Evolutionary conservation across 2,113 vertebrate genomes (phyloP).

Genomic region (Sakesphorus luctuosus): DNA sequence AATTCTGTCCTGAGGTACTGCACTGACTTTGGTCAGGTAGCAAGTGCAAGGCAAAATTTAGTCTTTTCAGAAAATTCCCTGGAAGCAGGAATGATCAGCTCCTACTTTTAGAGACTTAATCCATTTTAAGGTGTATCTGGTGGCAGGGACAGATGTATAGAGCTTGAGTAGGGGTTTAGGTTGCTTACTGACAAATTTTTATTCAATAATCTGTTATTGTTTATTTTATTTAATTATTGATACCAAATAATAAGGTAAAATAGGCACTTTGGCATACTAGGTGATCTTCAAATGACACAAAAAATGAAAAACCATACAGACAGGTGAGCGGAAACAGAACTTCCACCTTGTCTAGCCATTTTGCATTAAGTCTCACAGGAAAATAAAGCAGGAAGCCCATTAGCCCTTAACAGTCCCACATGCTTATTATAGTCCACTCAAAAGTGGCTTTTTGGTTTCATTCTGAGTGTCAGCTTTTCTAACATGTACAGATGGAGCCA

Average conservation of each 20-base stretch:
- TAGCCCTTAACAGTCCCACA: neutral
- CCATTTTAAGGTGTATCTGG: neutral
- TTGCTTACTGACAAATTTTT: neutral
- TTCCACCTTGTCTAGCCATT: neutral
- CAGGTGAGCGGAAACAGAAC: neutral
- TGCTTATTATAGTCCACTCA: neutral
- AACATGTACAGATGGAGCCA: accelerated
- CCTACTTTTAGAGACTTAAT: neutral
- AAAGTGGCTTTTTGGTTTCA: neutral
- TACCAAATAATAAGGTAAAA: neutral
- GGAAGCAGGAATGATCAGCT: neutral
- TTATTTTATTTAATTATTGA: neutral
- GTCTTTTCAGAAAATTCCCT: neutral
- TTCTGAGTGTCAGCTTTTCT: neutral
- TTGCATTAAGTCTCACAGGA: neutral
- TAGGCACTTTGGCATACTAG: neutral
- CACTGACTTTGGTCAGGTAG: neutral
- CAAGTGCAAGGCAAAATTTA: neutral
- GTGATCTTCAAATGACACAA: neutral
- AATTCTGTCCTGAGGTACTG: neutral
- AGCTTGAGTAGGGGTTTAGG: neutral
- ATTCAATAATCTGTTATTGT: neutral
- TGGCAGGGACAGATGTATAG: neutral
- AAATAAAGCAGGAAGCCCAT: neutral
- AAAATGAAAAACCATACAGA: neutral